Conservation (phyloP, 1,140 invertebrate species). For the Sycophila sp. region DNA sequence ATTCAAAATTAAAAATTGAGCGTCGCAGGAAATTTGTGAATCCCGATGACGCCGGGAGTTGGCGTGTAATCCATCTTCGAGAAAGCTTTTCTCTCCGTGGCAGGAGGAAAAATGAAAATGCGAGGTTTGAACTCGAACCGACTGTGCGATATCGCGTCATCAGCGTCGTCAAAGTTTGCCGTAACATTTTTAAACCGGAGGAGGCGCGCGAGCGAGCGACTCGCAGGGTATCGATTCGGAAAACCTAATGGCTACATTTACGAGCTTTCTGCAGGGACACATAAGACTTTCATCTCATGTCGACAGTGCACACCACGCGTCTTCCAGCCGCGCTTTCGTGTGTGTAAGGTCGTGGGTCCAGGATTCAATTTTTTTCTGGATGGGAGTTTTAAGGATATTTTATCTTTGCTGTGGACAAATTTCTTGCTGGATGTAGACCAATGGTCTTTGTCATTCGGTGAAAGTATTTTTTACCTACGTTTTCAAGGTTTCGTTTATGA, state of each 20-base stretch:
- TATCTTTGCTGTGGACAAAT: too few relatives aligned
- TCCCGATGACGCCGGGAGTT: too few relatives aligned
- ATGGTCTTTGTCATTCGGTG: too few relatives aligned
- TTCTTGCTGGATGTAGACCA: too few relatives aligned
- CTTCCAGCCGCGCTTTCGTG: too few relatives aligned
- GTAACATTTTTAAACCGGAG: constrained; percentile 33
- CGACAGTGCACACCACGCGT: neutral
- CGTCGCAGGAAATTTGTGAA: too few relatives aligned
- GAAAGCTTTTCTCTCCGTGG: neutral
- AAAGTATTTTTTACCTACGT: too few relatives aligned
- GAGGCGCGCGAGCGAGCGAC: neutral
- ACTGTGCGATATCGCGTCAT: neutral
- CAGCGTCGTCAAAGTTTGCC: constrained; percentile 21
- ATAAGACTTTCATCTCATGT: constrained; percentile 35
- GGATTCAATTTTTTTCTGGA: neutral
- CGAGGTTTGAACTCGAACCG: too few relatives aligned
- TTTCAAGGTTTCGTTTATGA: too few relatives aligned
- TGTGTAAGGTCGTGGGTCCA: neutral
- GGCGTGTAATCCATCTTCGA: neutral
- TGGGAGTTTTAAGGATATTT: too few relatives aligned
- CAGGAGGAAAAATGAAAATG: neutral
- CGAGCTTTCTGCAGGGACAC: constrained; percentile 28
- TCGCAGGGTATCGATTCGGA: constrained; percentile 36
- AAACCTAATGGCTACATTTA: constrained; percentile 41
- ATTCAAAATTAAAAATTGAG: too few relatives aligned